Base-by-base conservation (phyloP, 1,140 invertebrate species). In the Notospermus geniculatus region DNA sequence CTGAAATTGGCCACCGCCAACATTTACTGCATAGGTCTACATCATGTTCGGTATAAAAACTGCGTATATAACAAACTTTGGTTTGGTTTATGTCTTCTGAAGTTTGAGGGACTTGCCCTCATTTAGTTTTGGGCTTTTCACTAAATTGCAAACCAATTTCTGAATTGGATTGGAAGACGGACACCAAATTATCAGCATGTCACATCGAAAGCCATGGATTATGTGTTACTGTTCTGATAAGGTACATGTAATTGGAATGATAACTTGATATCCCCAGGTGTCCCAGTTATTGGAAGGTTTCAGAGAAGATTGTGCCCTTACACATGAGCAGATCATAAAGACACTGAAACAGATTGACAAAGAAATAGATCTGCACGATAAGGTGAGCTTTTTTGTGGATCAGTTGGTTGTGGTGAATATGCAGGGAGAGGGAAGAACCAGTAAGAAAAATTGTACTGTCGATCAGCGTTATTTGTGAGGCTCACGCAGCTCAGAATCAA, bases 281-380 rank as follows among this genome's bases (percentile, higher is more conserved):
- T 70, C 70, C 59, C 54, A 64, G 27, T 63, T 80, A 29, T 60
- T 80, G 41, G 71, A 76, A 62, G 74, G 68, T 13, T 78, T 77
- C 60, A 64, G 68, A 29, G 63, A 70, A 54, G 78, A 80, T 60
- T 60, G 66, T 9, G 68, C 68, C 22, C 61, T 80, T 11, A 71
- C 71, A 9, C 69, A 76, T 62, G 72, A 80, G 19, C 60, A 78
- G 43, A 71, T 76, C 17, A 71, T 80, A 22, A 59, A 69, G 56
- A 73, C 75, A 30, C 65, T 80, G 46, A 70, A 67, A 39, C 64
- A 73, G 45, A 69, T 80, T 68, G 71, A 72, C 60, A 58, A 61
- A n/a, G 74, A 72, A 52, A 60, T 66, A 36, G 78, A 80, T 45
- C 53, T 80, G 1, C 66, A 69, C 30, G 72, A 72, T 55, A 63